Conservation (phyloP, 2,888 invertebrate genomes). For the Pteria penguin region DNA sequence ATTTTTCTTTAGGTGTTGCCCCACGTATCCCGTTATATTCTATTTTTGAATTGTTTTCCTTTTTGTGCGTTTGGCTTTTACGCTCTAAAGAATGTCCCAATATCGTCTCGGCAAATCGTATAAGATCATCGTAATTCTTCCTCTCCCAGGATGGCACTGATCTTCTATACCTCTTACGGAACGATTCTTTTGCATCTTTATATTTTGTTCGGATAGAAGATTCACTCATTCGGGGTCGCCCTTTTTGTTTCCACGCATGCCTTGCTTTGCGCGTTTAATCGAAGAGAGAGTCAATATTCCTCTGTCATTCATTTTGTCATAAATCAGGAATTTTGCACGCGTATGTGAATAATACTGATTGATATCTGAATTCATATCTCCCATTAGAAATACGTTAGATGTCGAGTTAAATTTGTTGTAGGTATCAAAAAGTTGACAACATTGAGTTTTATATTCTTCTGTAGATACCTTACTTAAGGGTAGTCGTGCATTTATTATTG, state of each 20-base stretch:
- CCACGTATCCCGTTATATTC: background rate
- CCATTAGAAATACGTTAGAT: background rate
- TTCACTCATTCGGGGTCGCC: background rate
- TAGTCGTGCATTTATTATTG: background rate
- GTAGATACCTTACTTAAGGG: background rate
- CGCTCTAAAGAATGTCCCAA: constrained; percentile 12
- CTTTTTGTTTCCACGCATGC: background rate
- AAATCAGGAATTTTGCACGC: background rate
- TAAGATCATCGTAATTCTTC: constrained; percentile 16
- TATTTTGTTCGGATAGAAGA: background rate
- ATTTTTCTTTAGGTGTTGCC: background rate
- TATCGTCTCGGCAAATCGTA: constrained; percentile 15
- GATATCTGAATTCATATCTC: constrained; percentile 10
- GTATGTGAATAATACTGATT: background rate
- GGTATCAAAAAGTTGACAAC: background rate
- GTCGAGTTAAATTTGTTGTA: background rate
- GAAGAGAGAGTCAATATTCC: constrained; percentile 4
- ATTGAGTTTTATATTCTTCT: background rate
- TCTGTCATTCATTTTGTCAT: background rate
- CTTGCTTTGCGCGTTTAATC: constrained; percentile 2
- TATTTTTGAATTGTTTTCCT: background rate
- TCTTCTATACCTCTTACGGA: constrained; percentile 2
- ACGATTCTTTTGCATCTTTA: constrained; percentile 15
- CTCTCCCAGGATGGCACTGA: background rate
- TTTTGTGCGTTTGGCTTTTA: background rate